Base-by-base conservation (phyloP, 2,113 vertebrate species). In the Oreochromis aureus region DNA sequence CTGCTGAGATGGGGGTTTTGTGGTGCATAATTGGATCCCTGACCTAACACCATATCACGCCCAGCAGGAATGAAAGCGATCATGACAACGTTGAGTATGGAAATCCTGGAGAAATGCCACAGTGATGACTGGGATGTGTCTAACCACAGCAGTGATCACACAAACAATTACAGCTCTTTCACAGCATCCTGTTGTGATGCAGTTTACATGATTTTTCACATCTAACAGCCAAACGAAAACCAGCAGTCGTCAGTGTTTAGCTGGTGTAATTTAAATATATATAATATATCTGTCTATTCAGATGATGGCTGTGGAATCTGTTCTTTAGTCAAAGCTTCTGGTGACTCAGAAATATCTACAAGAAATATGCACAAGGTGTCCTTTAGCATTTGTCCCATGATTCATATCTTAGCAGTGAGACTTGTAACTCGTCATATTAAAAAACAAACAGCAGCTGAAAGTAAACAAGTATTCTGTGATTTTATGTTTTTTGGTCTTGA, bases 221-320 rank as follows among this genome's bases (percentile, higher is more conserved):
- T 19, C 24, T 12, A 78, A 1, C 44, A 78, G 71, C n/a, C n/a
- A n/a, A n/a, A 11, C 0, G 0, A 76, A 48, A 51, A 48, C 6
- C 71, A 76, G 44, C 44, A 9, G 10, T 48, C 6, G 1, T 10
- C 41, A 24, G 15, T 0, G 22, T 32, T 18, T 32, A 51, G 71
- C 10, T 76, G 4, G 44, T 76, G 24, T 76, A 1, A 51, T 76
- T 76, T 30, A 48, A 48, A 34, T 34, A 34, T n/a, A 5, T 3
- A 51, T 54, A 6, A 54, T 55, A 46, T 9, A 9, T 19, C 3
- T 10, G 22, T 71, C 7, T 16, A 1, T 44, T 73, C 22, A 27
- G 6, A 73, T 4, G 39, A 24, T 44, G n/a, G 22, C 9, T 44
- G 13, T 44, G 66, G 24, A 27, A 9, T 71, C 39, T 16, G 1